Evolutionary conservation across 1,140 invertebrate species (phyloP), one percentile per base, ranked within the genome.

Genomic region (Neocloeon triangulifer): DNA sequence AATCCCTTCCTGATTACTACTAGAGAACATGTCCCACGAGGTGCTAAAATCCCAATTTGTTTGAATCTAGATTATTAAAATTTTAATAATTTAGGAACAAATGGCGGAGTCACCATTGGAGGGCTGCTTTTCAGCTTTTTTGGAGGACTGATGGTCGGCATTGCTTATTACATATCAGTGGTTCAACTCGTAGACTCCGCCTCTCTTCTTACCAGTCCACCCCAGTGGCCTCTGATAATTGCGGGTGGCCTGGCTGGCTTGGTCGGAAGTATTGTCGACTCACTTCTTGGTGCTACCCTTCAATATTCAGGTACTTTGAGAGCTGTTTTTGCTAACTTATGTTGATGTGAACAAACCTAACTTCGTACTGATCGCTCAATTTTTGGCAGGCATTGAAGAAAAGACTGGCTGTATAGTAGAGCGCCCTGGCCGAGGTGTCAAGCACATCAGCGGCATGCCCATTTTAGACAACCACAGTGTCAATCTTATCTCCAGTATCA

Each of bases 391-490:
- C 34, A 49, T 74, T 5, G 62, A 80, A 48, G 61, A 62, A 40
- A 43, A 48, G 26, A 61, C 63, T 28, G 69, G 73, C 18, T 58
- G 59, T 40, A 64, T 89, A 37, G 78, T 84, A 1, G 72, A 81
- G 35, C 56, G 61, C 20, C 71, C 76, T 14, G 75, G 71, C 14
- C 57, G 63, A 39, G 59, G 65, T 17, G 64, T 88, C 1, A 66
- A 64, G 35, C 66, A 81, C 46, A 79, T 91, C 30, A 66, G 69
- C 46, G 85, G 85, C 15, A 51, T 59, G 35, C 61, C 66, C 39
- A 51, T 88, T 26, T 50, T 92, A n/a, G 81, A 89, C 48, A 91
- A 91, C 51, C 79, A 89, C 44, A 74, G 76, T 51, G 79, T 92
- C 0, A 92, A 91, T 53, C 58, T 92, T 12, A 53, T 89, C 30